These are phyloP conservation scores for Pantala flavescens DNA, from an alignment of 1,140 invertebrate genomes.

Conservation along the genomic window DNA sequence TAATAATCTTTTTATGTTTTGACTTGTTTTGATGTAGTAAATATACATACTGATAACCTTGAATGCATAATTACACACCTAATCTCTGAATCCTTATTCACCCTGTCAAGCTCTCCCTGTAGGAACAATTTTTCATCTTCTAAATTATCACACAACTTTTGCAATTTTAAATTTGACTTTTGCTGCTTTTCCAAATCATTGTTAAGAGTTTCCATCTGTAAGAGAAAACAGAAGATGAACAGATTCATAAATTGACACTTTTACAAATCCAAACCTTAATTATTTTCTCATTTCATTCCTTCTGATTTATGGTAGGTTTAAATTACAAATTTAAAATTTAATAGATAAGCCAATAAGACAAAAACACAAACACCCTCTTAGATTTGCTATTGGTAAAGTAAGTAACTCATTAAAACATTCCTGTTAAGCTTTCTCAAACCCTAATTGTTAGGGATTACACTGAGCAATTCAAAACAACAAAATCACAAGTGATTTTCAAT, in stretches of 20 bases:
- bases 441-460: too few species aligned
- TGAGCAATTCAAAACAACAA: too few species aligned
- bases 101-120: constrained; percentile 55
- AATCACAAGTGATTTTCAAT: too few species aligned
- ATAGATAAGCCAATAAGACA: constrained; percentile 17
- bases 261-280: too few species aligned
- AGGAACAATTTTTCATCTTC: constrained; percentile 65
- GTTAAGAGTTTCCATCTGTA: constrained; percentile 58
- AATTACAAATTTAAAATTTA: constrained; percentile 16
- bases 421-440: too few species aligned
- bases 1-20: too few species aligned
- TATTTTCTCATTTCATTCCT: too few species aligned
- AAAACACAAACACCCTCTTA: too few species aligned
- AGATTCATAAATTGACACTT: too few species aligned
- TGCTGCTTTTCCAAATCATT: constrained; percentile 65
- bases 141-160: constrained; percentile 57
- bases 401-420: too few species aligned
- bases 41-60: constrained; percentile 11
- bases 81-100: constrained; percentile 55
- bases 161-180: constrained; percentile 54
- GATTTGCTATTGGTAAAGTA: too few species aligned
- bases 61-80: constrained; percentile 39
- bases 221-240: constrained; percentile 17
- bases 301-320: constrained; percentile 19
- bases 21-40: constrained; percentile 32